Percentiles rank a stretch among this genome's conserved stretches.
Evolutionary conservation across 2,113 vertebrate species (phyloP).

Genomic region (Alaudala cheleensis): DNA sequence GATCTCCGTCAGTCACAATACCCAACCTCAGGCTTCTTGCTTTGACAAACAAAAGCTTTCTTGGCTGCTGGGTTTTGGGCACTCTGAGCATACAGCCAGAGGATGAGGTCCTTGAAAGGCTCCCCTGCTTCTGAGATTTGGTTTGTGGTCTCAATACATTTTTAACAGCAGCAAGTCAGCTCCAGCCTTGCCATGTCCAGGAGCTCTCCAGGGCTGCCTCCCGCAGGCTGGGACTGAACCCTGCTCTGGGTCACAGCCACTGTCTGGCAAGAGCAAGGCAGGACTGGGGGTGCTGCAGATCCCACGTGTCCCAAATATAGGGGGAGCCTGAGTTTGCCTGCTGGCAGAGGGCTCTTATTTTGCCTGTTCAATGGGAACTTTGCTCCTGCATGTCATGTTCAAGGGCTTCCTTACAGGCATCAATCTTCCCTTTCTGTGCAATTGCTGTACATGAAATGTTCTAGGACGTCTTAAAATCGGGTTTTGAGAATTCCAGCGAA

Average conservation of each 20-base stretch:
- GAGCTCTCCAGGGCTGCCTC: not conserved
- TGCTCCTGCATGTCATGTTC: not conserved
- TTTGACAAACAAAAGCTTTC: not conserved
- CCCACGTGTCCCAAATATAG: not conserved
- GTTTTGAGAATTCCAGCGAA: not conserved
- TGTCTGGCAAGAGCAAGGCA: not conserved
- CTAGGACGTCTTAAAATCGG: not conserved
- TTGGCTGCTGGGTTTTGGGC: not conserved
- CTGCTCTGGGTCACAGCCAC: not conserved
- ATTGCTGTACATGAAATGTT: not conserved
- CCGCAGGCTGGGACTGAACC: not conserved
- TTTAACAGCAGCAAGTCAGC: not conserved
- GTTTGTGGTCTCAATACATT: not conserved
- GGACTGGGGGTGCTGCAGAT: not conserved
- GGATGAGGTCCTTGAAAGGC: not conserved
- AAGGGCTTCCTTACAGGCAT: not conserved
- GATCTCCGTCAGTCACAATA: not conserved
- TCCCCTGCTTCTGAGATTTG: not conserved
- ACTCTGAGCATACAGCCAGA: not conserved
- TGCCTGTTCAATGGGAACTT: not conserved
- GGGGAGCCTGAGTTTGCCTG: accelerated
- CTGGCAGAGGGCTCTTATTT: not conserved
- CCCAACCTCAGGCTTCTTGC: not conserved
- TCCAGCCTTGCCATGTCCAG: not conserved
- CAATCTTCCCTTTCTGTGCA: not conserved